These are phyloP conservation scores for Apamea epomidion DNA, from an alignment of 2,888 invertebrate species.

Conservation along the genomic window DNA sequence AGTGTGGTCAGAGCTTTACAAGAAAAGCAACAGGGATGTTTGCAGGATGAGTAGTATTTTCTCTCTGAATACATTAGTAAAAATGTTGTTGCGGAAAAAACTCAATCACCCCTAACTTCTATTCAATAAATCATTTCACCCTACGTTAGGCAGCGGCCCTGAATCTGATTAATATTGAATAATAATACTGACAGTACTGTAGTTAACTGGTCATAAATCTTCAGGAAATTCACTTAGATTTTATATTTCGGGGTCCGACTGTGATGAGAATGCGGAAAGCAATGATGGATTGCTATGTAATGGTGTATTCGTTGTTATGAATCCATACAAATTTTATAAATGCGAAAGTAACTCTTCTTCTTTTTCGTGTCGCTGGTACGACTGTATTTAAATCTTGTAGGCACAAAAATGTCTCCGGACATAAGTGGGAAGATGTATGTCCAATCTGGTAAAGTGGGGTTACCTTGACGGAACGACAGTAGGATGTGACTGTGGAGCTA, in stretches of 20 bases:
- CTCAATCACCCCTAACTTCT: neutral
- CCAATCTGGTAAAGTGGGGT: too few species aligned
- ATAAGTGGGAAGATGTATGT: neutral
- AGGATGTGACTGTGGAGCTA: too few species aligned
- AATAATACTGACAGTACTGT: slow-evolving; percentile 31
- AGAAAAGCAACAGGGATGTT: neutral
- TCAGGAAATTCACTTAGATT: slow-evolving; percentile 7
- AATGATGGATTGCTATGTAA: slow-evolving; percentile 32
- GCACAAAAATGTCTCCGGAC: neutral
- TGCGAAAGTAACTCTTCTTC: neutral
- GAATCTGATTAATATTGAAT: slow-evolving; percentile 29
- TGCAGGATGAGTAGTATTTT: neutral
- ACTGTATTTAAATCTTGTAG: neutral
- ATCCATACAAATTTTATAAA: neutral
- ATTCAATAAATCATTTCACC: slow-evolving; percentile 45
- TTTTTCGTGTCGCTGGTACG: neutral
- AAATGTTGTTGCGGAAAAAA: slow-evolving; percentile 13
- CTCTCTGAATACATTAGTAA: neutral
- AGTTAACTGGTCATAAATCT: slow-evolving; percentile 52
- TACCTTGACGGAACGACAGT: too few species aligned
- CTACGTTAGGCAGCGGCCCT: slow-evolving; percentile 16
- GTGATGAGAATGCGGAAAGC: slow-evolving; percentile 25
- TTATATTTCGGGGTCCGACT: slow-evolving; percentile 4
- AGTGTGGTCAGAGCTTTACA: neutral
- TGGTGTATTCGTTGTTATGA: neutral